Percentiles rank a stretch among this genome's conserved stretches.
These are phyloP conservation scores for Pseudopipra pipra DNA, from an alignment of 2,113 vertebrate species.

Conservation along the genomic window DNA sequence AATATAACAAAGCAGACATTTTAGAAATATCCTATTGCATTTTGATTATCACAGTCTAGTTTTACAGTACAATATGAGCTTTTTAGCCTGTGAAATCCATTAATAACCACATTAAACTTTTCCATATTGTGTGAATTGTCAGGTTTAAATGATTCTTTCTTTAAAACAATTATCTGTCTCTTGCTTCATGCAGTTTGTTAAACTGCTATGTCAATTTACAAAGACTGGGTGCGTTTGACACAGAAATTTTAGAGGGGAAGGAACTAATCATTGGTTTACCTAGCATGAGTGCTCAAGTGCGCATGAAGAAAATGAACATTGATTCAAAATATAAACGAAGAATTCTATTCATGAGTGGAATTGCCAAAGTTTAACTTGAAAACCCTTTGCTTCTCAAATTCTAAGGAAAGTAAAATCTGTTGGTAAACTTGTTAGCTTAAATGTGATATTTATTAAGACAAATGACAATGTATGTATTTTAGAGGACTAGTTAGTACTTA, in stretches of 20 bases:
- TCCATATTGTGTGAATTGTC: constrained; percentile 62
- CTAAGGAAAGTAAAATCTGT: neutral
- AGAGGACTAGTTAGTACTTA: neutral
- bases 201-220: constrained; percentile 34
- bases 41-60: constrained; percentile 61
- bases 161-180: constrained; percentile 37
- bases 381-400: neutral
- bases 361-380: constrained; percentile 3
- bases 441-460: neutral
- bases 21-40: constrained; percentile 21
- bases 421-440: neutral
- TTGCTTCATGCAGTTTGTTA: constrained; percentile 42
- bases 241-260: constrained; percentile 24
- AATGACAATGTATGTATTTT: neutral
- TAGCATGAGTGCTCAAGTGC: constrained; percentile 38
- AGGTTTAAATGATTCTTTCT: constrained; percentile 58
- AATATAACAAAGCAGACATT: constrained; percentile 13
- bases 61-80: constrained; percentile 65
- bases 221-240: constrained; percentile 24
- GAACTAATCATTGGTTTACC: constrained; percentile 48
- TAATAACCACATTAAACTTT: constrained; percentile 71
- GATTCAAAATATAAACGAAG: constrained; percentile 53
- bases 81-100: constrained; percentile 71
- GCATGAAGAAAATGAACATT: constrained; percentile 44
- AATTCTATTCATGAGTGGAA: neutral